Conservation (phyloP, 1,140 invertebrate species). For the Drosophila ananassae region DNA sequence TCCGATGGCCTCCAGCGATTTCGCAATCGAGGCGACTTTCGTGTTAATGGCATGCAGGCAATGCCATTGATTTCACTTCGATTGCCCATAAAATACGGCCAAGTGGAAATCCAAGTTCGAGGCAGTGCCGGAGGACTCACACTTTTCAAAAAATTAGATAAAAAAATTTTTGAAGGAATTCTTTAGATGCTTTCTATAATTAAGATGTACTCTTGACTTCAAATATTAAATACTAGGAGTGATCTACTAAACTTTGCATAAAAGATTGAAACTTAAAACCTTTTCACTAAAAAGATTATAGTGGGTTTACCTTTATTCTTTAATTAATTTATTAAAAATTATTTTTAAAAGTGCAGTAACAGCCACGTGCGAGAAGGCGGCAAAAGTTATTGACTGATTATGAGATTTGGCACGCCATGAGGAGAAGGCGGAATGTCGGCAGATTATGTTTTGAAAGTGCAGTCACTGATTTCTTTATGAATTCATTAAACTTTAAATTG, state of each 20-base stretch:
- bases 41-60: slow-evolving; percentile 81
- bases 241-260: neutral
- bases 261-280: neutral
- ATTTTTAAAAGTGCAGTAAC: slow-evolving; percentile 30
- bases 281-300: too few relatives aligned
- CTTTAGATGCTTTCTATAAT: neutral
- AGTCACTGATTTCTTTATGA: slow-evolving; percentile 81
- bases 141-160: slow-evolving; percentile 11
- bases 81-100: slow-evolving; percentile 80
- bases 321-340: neutral
- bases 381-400: slow-evolving; percentile 83
- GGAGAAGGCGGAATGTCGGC: slow-evolving; percentile 60
- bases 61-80: slow-evolving; percentile 82
- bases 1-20: slow-evolving; percentile 68
- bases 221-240: too few relatives aligned
- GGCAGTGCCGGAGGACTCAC: slow-evolving; percentile 25
- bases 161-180: neutral
- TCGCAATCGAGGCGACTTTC: slow-evolving; percentile 71
- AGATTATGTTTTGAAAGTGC: slow-evolving; percentile 82
- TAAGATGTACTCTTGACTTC: too few relatives aligned
- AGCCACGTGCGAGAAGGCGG: slow-evolving; percentile 77
- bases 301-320: too few relatives aligned
- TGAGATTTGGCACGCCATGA: slow-evolving; percentile 81
- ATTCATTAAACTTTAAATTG: slow-evolving; percentile 83
- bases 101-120: slow-evolving; percentile 58